Percentiles rank a stretch among this genome's conserved stretches.
Conservation (phyloP, 1,140 invertebrate species). For the Lethrus apterus region DNA sequence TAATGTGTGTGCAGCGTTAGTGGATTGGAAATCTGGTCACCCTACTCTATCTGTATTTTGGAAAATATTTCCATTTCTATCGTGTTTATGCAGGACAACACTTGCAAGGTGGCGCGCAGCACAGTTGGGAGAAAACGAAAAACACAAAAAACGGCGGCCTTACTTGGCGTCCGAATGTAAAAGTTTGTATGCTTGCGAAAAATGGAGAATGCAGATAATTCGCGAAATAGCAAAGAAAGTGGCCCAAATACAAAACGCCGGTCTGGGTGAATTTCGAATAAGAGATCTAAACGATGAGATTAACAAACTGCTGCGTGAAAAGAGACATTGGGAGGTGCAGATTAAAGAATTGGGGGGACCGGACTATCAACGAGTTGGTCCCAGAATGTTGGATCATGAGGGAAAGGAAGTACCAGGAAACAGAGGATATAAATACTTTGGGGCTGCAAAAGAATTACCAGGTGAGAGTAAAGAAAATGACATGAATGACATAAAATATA, state of each 20-base stretch:
- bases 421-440: conserved; percentile 99
- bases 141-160: conserved; percentile 75
- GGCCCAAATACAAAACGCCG: conserved; percentile 99
- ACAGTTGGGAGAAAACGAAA: conserved; percentile 77
- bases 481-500: conserved; percentile 12
- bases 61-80: conserved; percentile 20
- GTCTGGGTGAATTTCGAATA: conserved; percentile 95
- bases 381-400: conserved; percentile 92
- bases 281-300: conserved; percentile 99
- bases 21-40: too few species aligned
- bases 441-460: conserved; percentile 96
- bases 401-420: conserved; percentile 96
- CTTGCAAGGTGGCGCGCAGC: conserved; percentile 91
- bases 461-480: conserved; percentile 42
- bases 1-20: too few species aligned
- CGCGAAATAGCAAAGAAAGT: conserved; percentile 97
- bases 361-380: conserved; percentile 87
- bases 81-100: too few species aligned
- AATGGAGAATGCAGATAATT: conserved; percentile 94
- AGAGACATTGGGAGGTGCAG: conserved; percentile 94
- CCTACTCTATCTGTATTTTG: neutral
- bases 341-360: conserved; percentile 93
- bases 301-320: conserved; percentile 92
- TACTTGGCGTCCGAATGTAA: conserved; percentile 91
- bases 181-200: conserved; percentile 84